Conservation (phyloP, 2,888 invertebrate species). For the Tortricodes alternella region DNA sequence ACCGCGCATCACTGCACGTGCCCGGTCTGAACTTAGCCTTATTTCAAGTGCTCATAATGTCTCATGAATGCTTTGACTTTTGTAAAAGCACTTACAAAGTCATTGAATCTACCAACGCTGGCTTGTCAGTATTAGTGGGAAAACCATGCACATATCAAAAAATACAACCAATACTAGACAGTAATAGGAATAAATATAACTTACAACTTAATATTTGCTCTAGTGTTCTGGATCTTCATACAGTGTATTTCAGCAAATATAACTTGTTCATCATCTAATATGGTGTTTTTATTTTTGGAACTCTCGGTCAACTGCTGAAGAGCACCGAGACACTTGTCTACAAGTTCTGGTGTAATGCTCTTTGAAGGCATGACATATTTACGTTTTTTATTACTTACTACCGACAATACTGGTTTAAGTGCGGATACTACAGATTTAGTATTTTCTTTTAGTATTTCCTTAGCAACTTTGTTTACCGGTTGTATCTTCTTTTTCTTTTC, state of each 20-base stretch:
- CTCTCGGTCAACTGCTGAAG: slow-evolving; percentile 54
- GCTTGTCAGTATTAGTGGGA: no score
- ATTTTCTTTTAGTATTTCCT: slow-evolving; percentile 18
- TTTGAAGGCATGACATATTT: slow-evolving; percentile 65
- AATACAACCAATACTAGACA: slow-evolving; percentile 8
- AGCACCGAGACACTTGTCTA: slow-evolving; percentile 57
- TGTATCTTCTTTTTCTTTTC: slow-evolving; percentile 33
- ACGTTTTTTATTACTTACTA: slow-evolving; percentile 42
- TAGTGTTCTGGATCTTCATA: slow-evolving; percentile 85
- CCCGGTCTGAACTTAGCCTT: no score
- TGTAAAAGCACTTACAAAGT: no score
- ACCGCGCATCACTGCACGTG: no score
- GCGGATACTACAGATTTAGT: neutral
- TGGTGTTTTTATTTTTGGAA: slow-evolving; percentile 62
- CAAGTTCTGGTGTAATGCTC: slow-evolving; percentile 53
- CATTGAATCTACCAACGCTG: no score
- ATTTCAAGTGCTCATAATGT: no score
- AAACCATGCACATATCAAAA: no score
- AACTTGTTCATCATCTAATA: slow-evolving; percentile 82
- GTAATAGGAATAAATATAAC: slow-evolving; percentile 45
- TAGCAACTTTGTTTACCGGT: slow-evolving; percentile 22
- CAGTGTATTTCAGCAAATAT: slow-evolving; percentile 84
- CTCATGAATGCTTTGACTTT: no score
- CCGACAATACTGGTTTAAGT: slow-evolving; percentile 25
- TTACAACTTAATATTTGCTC: slow-evolving; percentile 85